These are phyloP conservation scores for Ceratosolen fusciceps DNA, from an alignment of 1,140 invertebrate species.

Conservation along the genomic window DNA sequence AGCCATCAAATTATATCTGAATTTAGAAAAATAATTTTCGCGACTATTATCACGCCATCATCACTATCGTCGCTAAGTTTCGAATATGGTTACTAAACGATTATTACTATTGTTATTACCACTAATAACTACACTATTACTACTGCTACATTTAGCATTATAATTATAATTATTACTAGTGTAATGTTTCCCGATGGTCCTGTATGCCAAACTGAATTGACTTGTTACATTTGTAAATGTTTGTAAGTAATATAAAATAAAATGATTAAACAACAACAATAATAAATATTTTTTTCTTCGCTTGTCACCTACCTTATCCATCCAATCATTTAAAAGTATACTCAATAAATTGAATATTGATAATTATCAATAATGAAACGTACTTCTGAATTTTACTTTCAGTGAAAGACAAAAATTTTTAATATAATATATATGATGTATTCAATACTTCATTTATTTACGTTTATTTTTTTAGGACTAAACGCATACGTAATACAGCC, in stretches of 20 bases:
- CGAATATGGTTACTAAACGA: neutral
- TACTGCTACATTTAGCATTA: neutral
- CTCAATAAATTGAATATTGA: too few relatives aligned
- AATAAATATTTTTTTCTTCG: slow-evolving; percentile 1
- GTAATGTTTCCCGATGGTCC: slow-evolving; percentile 61
- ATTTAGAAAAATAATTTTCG: neutral
- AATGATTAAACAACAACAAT: slow-evolving; percentile 64
- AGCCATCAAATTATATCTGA: neutral
- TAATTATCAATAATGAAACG: too few relatives aligned
- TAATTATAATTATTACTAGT: slow-evolving; percentile 48
- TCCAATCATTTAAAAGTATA: too few relatives aligned
- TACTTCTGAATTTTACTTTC: too few relatives aligned
- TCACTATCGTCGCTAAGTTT: slow-evolving; percentile 3
- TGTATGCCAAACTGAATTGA: slow-evolving; percentile 67
- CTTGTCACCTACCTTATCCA: neutral
- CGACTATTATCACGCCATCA: neutral
- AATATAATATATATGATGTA: too few relatives aligned
- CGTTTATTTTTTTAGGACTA: too few relatives aligned
- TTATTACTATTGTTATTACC: slow-evolving; percentile 12
- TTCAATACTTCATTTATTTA: too few relatives aligned
- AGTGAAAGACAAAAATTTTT: too few relatives aligned
- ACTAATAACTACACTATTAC: slow-evolving; percentile 22
- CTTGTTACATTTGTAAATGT: slow-evolving; percentile 69
- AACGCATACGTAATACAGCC: too few relatives aligned
- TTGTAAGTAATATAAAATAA: slow-evolving; percentile 67